Evolutionary conservation across 2,888 invertebrate genomes (phyloP).

Genomic region (Drosophila recens): DNA sequence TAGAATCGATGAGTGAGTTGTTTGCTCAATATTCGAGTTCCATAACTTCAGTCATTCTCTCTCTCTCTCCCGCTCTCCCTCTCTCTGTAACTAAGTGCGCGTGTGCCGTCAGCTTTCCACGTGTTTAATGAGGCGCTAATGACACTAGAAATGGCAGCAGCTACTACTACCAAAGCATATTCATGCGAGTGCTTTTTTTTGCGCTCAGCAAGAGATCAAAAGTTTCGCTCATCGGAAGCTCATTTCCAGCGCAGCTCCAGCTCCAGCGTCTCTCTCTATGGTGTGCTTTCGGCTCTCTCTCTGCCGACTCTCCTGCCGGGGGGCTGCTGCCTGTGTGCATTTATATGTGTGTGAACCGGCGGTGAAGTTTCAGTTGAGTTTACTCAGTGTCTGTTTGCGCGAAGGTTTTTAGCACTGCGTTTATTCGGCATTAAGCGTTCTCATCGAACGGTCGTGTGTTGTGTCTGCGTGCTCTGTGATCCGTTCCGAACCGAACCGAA

Average conservation of each 20-base stretch:
- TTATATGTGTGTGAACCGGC: constrained; percentile 60
- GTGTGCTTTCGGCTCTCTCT: constrained; percentile 1
- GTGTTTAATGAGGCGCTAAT: constrained; percentile 39
- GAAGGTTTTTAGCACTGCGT: constrained; percentile 66
- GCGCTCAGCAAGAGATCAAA: constrained; percentile 27
- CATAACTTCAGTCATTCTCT: constrained; percentile 29
- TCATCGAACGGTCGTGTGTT: constrained; percentile 82
- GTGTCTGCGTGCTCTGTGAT: constrained; percentile 42
- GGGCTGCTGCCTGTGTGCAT: constrained; percentile 19
- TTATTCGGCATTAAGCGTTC: constrained; percentile 85
- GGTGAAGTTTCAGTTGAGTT: constrained; percentile 62
- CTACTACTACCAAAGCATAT: not conserved
- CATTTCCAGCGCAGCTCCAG: constrained; percentile 43
- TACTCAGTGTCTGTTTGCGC: constrained; percentile 54
- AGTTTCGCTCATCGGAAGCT: constrained; percentile 50
- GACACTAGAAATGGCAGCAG: constrained; percentile 25
- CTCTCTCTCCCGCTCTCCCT: constrained; percentile 1
- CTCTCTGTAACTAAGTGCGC: constrained; percentile 10
- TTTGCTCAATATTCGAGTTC: constrained; percentile 31
- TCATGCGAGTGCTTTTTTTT: not conserved
- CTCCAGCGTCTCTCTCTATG: constrained; percentile 6
- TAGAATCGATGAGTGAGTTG: constrained; percentile 11
- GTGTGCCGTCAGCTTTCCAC: constrained; percentile 38
- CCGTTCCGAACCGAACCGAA: constrained; percentile 16
- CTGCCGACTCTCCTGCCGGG: constrained; percentile 32